Evolutionary conservation across 2,113 vertebrate genomes (phyloP), one percentile per base, ranked within the genome.

Genomic region (Lasiurus borealis): DNA sequence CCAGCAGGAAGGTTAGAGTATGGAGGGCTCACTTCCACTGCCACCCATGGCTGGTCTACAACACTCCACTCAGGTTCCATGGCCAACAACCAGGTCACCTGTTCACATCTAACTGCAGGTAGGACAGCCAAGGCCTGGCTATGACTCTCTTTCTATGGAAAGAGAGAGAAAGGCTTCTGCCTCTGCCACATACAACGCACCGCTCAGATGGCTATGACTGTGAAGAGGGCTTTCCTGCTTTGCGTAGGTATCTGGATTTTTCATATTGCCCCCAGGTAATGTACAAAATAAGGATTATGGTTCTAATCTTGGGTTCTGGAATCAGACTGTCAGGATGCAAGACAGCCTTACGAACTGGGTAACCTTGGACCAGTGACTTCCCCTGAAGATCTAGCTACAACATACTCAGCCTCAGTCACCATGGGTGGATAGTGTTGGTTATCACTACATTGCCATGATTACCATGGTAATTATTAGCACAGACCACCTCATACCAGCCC

Each of bases 11-110:
- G n/a, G 34, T 3, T 25, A 31, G n/a, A 29, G 11, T 1, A 2
- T 0, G 0, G 15, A 57, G 36, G 72, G 48, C 11, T 54, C 8
- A 3, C 9, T 34, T 14, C 18, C 4, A 8, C 46, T 44, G 16
- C 44, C 19, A 34, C 93, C 21, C 2, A 0, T 21, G 23, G 59
- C 59, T 29, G 69, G 23, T 52, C n/a, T 18, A 31, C 7, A 12
- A 59, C 1, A 0, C 59, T 62, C 75, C 27, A 29, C 23, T 64
- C 69, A 46, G 0, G 2, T 44, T 40, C 75, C 76, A 52, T 6
- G 0, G 29, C 2, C 23, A 13, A 93, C 27, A 68, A 40, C 1
- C 46, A 34, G 6, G 16, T 69, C 62, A 40, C 8, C 25, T 64
- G 5, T 13, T 90, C 29, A 23, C 44, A 40, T 6, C 50, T 66